phyloP scores from a whole-genome alignment of 92 coral and sea anemone species.

The Palythoa heliodiscus region DNA sequence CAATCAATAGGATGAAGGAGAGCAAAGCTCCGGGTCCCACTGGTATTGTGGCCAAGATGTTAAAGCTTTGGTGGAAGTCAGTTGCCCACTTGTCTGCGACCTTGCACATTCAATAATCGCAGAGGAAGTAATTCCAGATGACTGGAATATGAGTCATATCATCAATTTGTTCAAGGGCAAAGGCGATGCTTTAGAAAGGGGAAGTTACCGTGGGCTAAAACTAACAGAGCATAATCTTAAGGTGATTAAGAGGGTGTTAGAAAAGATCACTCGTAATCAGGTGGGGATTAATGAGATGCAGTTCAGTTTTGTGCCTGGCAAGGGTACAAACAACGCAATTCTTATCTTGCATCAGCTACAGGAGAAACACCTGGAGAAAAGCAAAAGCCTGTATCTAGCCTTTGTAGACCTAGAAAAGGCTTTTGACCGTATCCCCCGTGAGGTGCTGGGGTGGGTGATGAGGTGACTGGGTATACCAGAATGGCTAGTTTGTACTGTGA shows the following conservation, averaged over 20 bases:
- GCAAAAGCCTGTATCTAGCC: too few species aligned
- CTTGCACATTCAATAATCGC: constrained; percentile 26
- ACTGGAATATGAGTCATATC: constrained; percentile 22
- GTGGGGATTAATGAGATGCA: too few species aligned
- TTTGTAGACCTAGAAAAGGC: too few species aligned
- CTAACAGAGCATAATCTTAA: not conserved
- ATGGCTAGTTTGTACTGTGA: too few species aligned
- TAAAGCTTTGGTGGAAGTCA: constrained; percentile 41
- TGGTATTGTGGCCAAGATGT: constrained; percentile 52
- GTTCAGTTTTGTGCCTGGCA: too few species aligned
- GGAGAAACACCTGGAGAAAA: too few species aligned
- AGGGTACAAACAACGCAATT: too few species aligned
- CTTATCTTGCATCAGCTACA: too few species aligned
- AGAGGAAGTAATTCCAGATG: constrained; percentile 34
- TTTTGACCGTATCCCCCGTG: too few species aligned
- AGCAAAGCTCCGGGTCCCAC: constrained; percentile 25
- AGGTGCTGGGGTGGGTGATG: too few species aligned
- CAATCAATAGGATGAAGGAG: constrained; percentile 37
- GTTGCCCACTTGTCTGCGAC: constrained; percentile 23
- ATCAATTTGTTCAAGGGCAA: not conserved
- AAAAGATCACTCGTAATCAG: not conserved
- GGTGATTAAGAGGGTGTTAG: not conserved
- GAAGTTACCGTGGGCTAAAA: not conserved
- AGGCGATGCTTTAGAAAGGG: not conserved
- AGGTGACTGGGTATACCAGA: too few species aligned